A percentile compares a stretch with the other conserved stretches of the same genome.
phyloP scores from a whole-genome alignment of 1,140 invertebrate genomes.

The Drosophila santomea region DNA sequence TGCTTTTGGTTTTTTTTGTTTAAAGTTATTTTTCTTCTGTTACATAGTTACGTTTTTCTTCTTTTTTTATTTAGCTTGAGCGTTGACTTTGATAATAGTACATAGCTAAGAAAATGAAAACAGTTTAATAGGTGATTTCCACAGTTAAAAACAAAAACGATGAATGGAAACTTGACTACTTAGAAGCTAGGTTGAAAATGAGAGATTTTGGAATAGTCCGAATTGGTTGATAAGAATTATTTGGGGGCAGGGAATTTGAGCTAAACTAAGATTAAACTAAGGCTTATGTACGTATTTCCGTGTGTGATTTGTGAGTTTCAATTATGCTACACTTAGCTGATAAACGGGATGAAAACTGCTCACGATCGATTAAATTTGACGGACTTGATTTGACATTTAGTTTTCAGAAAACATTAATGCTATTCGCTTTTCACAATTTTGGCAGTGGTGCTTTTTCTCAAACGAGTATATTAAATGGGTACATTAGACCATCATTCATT shows the following conservation, averaged over 20 bases:
- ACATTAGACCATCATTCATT: not conserved
- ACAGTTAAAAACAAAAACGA: conserved; percentile 41
- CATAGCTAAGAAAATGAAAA: conserved; percentile 42
- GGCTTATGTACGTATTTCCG: conserved; percentile 68
- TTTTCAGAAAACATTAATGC: not conserved
- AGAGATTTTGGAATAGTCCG: conserved; percentile 48
- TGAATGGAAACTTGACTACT: conserved; percentile 46
- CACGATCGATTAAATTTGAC: conserved; percentile 5
- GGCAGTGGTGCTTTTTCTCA: conserved; percentile 11
- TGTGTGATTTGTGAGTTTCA: conserved; percentile 39
- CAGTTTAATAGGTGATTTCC: conserved; percentile 25
- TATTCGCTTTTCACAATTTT: not conserved
- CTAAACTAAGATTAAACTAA: conserved; percentile 76
- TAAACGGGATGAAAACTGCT: conserved; percentile 16
- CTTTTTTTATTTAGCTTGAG: conserved; percentile 43
- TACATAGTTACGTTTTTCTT: conserved; percentile 47
- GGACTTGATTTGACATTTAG: not conserved
- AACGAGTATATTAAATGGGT: not conserved
- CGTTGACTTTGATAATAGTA: conserved; percentile 46
- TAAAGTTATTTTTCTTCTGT: conserved; percentile 47
- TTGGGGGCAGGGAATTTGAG: conserved; percentile 50
- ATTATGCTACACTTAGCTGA: conserved; percentile 56
- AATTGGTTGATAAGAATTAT: conserved; percentile 28
- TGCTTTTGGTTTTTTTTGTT: conserved; percentile 70
- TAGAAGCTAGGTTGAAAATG: conserved; percentile 38